Base-by-base conservation (phyloP, 2,888 invertebrate genomes). In the Synanthedon tipuliformis region DNA sequence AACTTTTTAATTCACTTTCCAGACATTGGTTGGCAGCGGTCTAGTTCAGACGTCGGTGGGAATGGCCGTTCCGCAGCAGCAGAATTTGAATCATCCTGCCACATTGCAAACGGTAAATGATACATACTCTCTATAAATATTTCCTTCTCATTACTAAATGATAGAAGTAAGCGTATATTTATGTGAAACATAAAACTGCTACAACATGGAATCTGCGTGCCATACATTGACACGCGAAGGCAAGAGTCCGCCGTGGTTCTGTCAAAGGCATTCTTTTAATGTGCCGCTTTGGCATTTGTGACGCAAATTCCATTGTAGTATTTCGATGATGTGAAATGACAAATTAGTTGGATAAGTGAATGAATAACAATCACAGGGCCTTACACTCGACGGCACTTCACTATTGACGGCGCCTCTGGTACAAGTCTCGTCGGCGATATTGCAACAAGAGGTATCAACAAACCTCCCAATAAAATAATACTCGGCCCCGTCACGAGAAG, bases 31-130 rank as follows among this genome's bases (percentile, higher is more conserved):
- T 2, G 72, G 81, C 11, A 66, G 74, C 27, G 74, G 79, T 1
- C 63, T 86, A 48, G 82, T 86, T 1, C 86, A 85, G 61, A 81
- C 81, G 0, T 82, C 86, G 3, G 76, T 78, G 1, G 78, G 81
- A 3, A 80, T 86, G 80, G 67, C 77, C 0, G 70, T 76, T 0
- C 80, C 74, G 41, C 81, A 72, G 48, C 79, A 73, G 48, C 56
- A 68, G 0, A 55, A 63, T 0, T 41, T 83, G 53, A 70, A 56
- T 50, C 81, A 81, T 55, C 59, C 78, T 2, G 57, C 77, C 0
- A 60, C 73, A 0, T 72, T 82, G 69, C 82, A 81, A 58, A 73
- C 83, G 66, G 83, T 85, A 62, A 61, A 74, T 68, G 15, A 50
- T 16, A 49, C n/a, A n/a, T n/a, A 41, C 16, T 5, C 49, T 49